phyloP scores from a whole-genome alignment of 1,140 invertebrate species.

The Lepidurus apus region DNA sequence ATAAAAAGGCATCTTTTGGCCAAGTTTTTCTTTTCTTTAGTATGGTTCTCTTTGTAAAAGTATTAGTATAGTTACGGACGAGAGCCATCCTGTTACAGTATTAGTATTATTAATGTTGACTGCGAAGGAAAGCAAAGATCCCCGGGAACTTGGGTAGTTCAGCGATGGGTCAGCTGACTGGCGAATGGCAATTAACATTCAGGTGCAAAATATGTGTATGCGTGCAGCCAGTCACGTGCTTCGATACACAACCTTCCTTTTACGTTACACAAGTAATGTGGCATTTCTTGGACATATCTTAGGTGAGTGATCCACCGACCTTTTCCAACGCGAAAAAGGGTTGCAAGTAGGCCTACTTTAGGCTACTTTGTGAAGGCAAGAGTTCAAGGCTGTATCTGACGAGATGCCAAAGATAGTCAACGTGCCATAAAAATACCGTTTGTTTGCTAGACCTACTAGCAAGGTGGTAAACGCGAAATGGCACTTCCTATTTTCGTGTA shows the following conservation, averaged over 20 bases:
- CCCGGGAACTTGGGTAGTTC: background rate
- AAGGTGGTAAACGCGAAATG: background rate
- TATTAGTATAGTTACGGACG: no score
- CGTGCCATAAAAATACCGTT: background rate
- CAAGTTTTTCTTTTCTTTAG: background rate
- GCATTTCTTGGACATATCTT: background rate
- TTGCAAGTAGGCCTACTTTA: no score
- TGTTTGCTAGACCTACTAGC: background rate
- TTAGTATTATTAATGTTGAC: no score
- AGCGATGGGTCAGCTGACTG: background rate
- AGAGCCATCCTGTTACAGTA: no score
- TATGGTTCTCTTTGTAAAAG: no score
- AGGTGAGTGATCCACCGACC: no score
- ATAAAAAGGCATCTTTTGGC: background rate
- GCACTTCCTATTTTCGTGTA: constrained; percentile 2
- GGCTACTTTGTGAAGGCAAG: no score
- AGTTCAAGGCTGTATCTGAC: no score
- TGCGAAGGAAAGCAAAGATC: background rate
- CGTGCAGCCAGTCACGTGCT: background rate
- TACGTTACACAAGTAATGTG: background rate
- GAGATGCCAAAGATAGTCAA: no score
- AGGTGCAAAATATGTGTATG: background rate
- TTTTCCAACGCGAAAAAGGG: no score
- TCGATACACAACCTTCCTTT: background rate
- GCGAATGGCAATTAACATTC: background rate